phyloP scores from a whole-genome alignment of 2,888 invertebrate genomes.

The Brachycybe producta region DNA sequence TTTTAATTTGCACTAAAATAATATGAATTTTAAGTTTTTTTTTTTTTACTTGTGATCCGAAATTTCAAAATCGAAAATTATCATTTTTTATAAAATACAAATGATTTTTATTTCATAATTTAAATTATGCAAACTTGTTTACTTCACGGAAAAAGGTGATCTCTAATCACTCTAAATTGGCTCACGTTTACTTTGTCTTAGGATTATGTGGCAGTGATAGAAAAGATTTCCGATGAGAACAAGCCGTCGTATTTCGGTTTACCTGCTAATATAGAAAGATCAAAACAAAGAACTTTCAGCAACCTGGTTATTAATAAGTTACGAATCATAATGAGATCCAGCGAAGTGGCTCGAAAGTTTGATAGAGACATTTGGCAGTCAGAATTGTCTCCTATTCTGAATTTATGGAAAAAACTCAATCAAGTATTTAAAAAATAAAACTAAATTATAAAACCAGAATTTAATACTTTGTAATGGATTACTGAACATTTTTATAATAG shows the following conservation, averaged over 20 bases:
- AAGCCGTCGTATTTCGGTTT: slow-evolving; percentile 64
- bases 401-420: slow-evolving; percentile 67
- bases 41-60: no score
- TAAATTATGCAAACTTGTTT: no score
- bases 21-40: no score
- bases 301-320: slow-evolving; percentile 48
- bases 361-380: slow-evolving; percentile 45
- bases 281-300: slow-evolving; percentile 61
- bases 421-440: slow-evolving; percentile 35
- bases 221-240: slow-evolving; percentile 56
- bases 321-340: slow-evolving; percentile 39
- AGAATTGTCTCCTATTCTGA: slow-evolving; percentile 54
- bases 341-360: slow-evolving; percentile 36
- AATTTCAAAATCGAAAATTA: no score
- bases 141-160: no score
- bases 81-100: no score
- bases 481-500: slow-evolving; percentile 20
- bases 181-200: no score
- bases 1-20: no score
- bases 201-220: slow-evolving; percentile 53
- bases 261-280: slow-evolving; percentile 71
- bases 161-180: no score
- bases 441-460: background rate
- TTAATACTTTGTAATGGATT: slow-evolving; percentile 1
- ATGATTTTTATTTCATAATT: no score